phyloP scores from a whole-genome alignment of 1,140 invertebrate genomes.

The Drusus annulatus region DNA sequence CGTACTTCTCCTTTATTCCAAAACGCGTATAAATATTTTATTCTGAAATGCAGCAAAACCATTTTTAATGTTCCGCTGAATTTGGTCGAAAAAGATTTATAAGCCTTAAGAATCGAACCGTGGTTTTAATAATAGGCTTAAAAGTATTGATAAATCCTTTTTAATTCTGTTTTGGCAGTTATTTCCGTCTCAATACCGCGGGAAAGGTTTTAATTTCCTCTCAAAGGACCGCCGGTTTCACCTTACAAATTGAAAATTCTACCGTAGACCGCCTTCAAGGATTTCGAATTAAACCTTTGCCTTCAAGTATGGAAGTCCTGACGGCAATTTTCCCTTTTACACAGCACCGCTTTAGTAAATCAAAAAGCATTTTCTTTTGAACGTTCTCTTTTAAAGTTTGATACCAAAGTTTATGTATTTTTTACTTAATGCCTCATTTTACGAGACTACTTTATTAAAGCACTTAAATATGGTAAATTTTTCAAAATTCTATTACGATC shows the following conservation, averaged over 20 bases:
- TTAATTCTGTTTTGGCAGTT: constrained; percentile 8
- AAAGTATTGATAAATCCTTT: constrained; percentile 2
- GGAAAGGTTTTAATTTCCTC: constrained; percentile 28
- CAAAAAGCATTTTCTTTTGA: too few relatives aligned
- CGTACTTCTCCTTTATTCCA: too few relatives aligned
- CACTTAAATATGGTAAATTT: too few relatives aligned
- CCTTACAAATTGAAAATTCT: constrained; percentile 29
- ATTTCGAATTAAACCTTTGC: constrained; percentile 10
- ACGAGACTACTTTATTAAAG: too few relatives aligned
- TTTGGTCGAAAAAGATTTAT: neutral
- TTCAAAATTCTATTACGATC: too few relatives aligned
- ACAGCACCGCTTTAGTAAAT: neutral
- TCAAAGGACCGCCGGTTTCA: constrained; percentile 12
- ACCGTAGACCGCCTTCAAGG: constrained; percentile 16
- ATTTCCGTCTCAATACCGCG: constrained; percentile 27
- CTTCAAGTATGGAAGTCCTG: too few relatives aligned
- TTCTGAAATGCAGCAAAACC: too few relatives aligned
- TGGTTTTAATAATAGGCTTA: constrained; percentile 14
- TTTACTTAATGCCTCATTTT: too few relatives aligned
- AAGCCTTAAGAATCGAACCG: neutral
- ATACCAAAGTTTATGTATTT: too few relatives aligned
- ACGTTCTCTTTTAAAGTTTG: too few relatives aligned
- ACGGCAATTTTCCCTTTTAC: neutral
- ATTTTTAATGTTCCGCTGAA: too few relatives aligned
- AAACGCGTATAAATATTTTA: too few relatives aligned